Base-by-base conservation (phyloP, 2,888 invertebrate genomes). In the Acleris holmiana region DNA sequence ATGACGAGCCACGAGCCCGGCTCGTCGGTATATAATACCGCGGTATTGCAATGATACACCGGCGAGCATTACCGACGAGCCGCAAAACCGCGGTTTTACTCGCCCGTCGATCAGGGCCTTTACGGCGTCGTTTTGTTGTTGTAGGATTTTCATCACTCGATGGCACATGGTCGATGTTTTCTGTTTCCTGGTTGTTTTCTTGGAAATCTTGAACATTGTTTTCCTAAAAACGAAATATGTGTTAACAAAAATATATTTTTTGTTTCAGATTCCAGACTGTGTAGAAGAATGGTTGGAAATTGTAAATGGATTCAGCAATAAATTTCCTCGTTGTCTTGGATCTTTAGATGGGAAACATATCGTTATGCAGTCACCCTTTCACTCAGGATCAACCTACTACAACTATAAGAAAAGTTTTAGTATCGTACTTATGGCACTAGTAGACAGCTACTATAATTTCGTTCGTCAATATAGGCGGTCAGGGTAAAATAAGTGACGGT, bases 281-380 rank as follows among this genome's bases (percentile, higher is more conserved):
- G n/a, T 48, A 29, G 51, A 51, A 51, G 51, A 29, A 17, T 51
- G 51, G 51, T 17, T 51, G 29, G 18, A 25, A n/a, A 29, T 51
- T 29, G 54, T 15, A 19, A 40, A 46, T 46, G 55, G 46, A n/a
- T 56, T 46, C 54, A 40, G 19, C 54, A 41, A 40, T 19, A 69
- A 71, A 25, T 71, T 72, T 64, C 70, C 69, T n/a, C 47, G 48
- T 47, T 73, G 71, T 59, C 61, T 69, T 49, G 67, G 69, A 56
- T 61, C 70, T 49, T 61, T 69, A 35, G 69, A 70, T 64, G 73
- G 73, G 49, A 73, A 73, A 67, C 71, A 73, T 64, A 61, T 66
- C 46, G 51, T 51, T 47, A 60, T 73, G 44, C 62, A 64, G 66
- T 64, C 61, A 56, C 67, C 70, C 47, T 44, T 23, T 57, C 56